A percentile compares a stretch with the other conserved stretches of the same genome.
Conservation (phyloP, 2,888 invertebrate species). For the Polydesmus complanatus region DNA sequence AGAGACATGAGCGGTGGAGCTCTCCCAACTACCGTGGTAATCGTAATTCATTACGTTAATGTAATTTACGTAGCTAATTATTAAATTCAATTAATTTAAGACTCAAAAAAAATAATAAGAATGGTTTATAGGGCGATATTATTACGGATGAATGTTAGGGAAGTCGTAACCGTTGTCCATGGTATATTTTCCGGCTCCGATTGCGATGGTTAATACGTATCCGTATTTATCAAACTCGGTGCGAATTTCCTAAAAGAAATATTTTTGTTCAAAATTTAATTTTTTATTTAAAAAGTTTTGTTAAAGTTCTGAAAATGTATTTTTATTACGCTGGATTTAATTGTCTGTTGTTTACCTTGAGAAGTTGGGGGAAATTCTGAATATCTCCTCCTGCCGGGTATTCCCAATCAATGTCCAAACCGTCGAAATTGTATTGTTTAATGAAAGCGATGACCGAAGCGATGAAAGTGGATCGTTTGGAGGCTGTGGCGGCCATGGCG, state of each 20-base stretch:
- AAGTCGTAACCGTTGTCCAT: neutral
- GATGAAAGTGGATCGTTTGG: neutral
- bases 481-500: neutral
- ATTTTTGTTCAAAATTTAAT: too few species aligned
- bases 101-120: neutral
- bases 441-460: neutral
- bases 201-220: neutral
- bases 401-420: neutral
- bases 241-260: neutral
- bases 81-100: neutral
- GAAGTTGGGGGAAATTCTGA: neutral
- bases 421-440: neutral
- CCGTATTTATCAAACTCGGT: neutral
- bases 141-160: neutral
- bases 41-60: neutral
- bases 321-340: too few species aligned
- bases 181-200: neutral
- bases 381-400: neutral
- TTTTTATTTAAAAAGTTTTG: too few species aligned
- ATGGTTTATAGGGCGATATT: too few species aligned
- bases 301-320: too few species aligned
- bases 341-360: neutral
- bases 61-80: neutral
- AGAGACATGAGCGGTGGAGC: neutral
- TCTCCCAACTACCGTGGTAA: neutral